Evolutionary conservation across 2,888 invertebrate genomes (phyloP), one percentile per base, ranked within the genome.

Genomic region (Acrocera orbiculus): DNA sequence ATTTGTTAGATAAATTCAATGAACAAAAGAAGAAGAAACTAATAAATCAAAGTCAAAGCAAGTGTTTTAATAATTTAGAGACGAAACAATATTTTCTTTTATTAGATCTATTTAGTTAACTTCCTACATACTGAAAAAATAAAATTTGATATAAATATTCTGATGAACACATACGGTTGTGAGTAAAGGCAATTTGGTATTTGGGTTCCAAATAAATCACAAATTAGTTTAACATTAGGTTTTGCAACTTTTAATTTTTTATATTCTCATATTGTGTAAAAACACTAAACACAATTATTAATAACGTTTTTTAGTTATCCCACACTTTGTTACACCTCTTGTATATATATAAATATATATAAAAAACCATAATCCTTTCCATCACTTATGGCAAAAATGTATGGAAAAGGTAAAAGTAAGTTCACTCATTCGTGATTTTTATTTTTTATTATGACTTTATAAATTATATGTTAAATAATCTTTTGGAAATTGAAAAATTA

Each of bases 371-470:
- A 28, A 30, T 27, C 34, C 20, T 35, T 35, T 30, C 30, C 35
- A 35, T 30, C 42, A 42, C 45, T 44, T 43, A 56, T 59, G 58
- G 54, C 56, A 49, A 61, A 58, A 55, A 56, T 58, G 58, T 59
- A 60, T 56, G 61, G 61, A 53, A 61, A 61, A 56, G 60, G 61
- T 58, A 61, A 61, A 59, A 58, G 60, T 61, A 60, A 61, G 61
- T 61, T 59, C 44, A 38, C 40, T 37, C 40, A 41, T 41, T 37
- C 39, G 36, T 41, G 36, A 37, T 37, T 39, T 30, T 40, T 29
- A 19, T 38, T 38, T 27, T 30, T 27, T 36, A 11, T 23, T 23
- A 11, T 11, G 11, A 16, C 17, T 25, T 30, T 25, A 25, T 25
- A 30, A 30, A 26, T 35, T 3, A 11, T 23, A 11, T 23, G n/a